A percentile compares a stretch with the other conserved stretches of the same genome.
These are phyloP conservation scores for Sinohyriopsis cumingii DNA, from an alignment of 2,888 invertebrate genomes.

Conservation along the genomic window DNA sequence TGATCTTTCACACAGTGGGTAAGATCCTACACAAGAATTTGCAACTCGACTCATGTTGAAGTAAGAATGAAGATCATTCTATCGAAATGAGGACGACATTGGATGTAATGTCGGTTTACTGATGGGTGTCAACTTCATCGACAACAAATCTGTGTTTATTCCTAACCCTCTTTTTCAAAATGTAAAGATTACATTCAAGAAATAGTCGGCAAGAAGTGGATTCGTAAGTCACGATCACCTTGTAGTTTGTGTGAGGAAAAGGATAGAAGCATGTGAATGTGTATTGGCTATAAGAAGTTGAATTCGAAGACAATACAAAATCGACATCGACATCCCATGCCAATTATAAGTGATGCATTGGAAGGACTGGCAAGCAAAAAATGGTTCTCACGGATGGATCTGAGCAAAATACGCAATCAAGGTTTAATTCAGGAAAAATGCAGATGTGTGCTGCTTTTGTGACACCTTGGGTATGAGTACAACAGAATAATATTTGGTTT, in stretches of 20 bases:
- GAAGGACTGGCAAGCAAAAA: constrained; percentile 10
- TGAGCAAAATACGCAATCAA: constrained; percentile 29
- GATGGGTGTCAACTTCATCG: constrained; percentile 14
- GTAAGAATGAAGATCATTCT: constrained; percentile 18
- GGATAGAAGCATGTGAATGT: constrained; percentile 18
- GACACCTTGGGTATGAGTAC: constrained; percentile 28
- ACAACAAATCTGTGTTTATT: constrained; percentile 8
- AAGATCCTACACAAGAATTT: constrained; percentile 5
- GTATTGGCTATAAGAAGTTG: constrained; percentile 16
- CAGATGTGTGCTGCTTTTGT: constrained; percentile 14
- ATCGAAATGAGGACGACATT: constrained; percentile 14
- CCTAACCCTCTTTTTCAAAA: constrained; percentile 18
- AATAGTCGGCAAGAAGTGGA: constrained; percentile 11
- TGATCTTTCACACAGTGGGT: background rate
- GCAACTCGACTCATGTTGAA: constrained; percentile 6
- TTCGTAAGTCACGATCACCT: constrained; percentile 7
- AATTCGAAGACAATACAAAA: constrained; percentile 12
- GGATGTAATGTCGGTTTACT: constrained; percentile 16
- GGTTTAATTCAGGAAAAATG: constrained; percentile 14
- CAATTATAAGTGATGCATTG: constrained; percentile 21
- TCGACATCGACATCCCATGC: constrained; percentile 10
- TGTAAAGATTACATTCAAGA: constrained; percentile 22
- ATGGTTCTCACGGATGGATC: constrained; percentile 22
- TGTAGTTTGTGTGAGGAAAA: constrained; percentile 25
- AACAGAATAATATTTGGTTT: constrained; percentile 21